Evolutionary conservation across 2,113 vertebrate species (phyloP).

Genomic region (Edolisoma coerulescens): DNA sequence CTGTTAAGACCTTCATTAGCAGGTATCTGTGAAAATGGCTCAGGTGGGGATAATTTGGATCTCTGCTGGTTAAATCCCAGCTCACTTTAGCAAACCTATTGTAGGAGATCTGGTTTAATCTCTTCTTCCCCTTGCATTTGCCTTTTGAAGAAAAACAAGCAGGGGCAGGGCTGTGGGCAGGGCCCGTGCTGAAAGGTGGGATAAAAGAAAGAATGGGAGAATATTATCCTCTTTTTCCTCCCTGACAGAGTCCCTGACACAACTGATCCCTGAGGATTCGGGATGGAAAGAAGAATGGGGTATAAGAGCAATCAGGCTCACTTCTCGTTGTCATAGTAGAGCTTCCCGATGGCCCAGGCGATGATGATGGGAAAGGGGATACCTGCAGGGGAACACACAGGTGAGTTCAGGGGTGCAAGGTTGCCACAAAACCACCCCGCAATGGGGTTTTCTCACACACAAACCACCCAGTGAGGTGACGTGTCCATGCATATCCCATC

Average conservation of each 20-base stretch:
- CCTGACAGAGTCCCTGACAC: not conserved
- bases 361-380: slow-evolving; percentile 92
- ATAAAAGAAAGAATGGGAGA: not conserved
- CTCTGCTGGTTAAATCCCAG: slow-evolving; percentile 11
- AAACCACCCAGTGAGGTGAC: not conserved
- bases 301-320: slow-evolving; percentile 61
- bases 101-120: not conserved
- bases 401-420: not conserved
- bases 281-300: not conserved
- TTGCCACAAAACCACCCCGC: fast-evolving
- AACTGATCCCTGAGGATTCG: not conserved
- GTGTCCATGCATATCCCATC: not conserved
- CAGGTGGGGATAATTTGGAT: not conserved
- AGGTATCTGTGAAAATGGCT: slow-evolving; percentile 13
- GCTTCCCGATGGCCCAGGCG: slow-evolving; percentile 90
- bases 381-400: slow-evolving; percentile 69
- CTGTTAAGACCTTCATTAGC: slow-evolving; percentile 48
- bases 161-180: not conserved
- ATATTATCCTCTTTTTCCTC: not conserved
- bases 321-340: slow-evolving; percentile 96
- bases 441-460: not conserved
- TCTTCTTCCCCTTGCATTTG: not conserved
- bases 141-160: not conserved
- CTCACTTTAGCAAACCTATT: not conserved
- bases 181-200: not conserved